Evolutionary conservation across 2,797 vertebrate species (phyloP).

Genomic region (Picus viridis): DNA sequence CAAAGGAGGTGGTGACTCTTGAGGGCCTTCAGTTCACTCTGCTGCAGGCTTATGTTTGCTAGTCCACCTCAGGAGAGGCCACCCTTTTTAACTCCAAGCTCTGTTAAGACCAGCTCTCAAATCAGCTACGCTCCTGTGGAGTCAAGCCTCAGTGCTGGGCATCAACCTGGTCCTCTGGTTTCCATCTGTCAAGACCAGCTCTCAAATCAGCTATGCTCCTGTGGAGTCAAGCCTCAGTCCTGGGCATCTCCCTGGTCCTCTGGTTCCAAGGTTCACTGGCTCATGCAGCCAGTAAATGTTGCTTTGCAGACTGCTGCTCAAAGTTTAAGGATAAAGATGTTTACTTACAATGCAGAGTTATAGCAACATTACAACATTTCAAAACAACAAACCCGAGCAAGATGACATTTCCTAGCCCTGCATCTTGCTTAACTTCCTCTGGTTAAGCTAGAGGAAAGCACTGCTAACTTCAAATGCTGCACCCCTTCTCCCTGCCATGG

Average conservation of each 20-base stretch:
- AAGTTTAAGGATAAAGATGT: neutral
- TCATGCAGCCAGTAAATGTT: neutral
- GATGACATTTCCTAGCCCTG: neutral
- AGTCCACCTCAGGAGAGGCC: neutral
- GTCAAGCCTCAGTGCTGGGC: neutral
- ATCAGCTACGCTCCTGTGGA: accelerated
- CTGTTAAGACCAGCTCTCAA: neutral
- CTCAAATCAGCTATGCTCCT: neutral
- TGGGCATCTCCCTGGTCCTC: neutral
- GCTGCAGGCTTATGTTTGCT: neutral
- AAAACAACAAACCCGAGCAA: neutral
- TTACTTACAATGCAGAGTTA: neutral
- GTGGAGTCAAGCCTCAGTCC: neutral
- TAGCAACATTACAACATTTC: neutral
- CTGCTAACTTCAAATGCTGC: neutral
- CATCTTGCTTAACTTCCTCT: neutral
- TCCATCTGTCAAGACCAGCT: neutral
- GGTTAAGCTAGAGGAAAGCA: neutral
- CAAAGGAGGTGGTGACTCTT: neutral
- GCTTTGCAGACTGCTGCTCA: neutral
- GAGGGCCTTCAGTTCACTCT: neutral
- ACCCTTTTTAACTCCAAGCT: neutral
- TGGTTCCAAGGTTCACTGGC: neutral
- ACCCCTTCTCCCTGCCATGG: neutral
- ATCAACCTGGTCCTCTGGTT: accelerated